A percentile compares a stretch with the other conserved stretches of the same genome.
phyloP scores from a whole-genome alignment of 2,888 invertebrate species.

The Abscondita cerata region DNA sequence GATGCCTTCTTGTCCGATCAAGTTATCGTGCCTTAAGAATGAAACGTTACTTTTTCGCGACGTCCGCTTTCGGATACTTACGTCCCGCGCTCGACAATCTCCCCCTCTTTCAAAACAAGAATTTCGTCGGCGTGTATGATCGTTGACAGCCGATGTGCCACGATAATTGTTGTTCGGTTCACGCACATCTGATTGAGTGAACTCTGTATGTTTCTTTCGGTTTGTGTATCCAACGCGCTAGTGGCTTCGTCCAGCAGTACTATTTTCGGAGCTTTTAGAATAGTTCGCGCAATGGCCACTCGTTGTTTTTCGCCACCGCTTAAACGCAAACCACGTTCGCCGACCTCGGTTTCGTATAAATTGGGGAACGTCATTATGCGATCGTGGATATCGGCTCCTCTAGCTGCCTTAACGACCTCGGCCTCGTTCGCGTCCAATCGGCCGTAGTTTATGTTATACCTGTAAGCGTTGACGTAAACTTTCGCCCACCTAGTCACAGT shows the following conservation, averaged over 20 bases:
- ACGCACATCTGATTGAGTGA: conserved; percentile 79
- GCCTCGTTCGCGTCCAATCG: conserved; percentile 76
- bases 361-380: conserved; percentile 91
- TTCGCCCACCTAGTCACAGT: background rate
- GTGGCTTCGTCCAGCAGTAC: conserved; percentile 95
- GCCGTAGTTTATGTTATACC: conserved; percentile 95
- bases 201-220: conserved; percentile 88
- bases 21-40: conserved; percentile 72
- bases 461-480: too few relatives aligned
- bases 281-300: conserved; percentile 94
- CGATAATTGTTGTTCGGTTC: conserved; percentile 90
- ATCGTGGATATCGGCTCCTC: conserved; percentile 93
- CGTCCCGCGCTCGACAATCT: conserved; percentile 86
- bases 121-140: conserved; percentile 96
- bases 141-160: conserved; percentile 94
- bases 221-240: conserved; percentile 93
- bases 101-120: conserved; percentile 89
- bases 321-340: conserved; percentile 91
- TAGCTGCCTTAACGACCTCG: conserved; percentile 88
- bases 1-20: conserved; percentile 72
- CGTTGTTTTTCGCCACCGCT: conserved; percentile 98
- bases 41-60: conserved; percentile 24
- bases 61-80: conserved; percentile 37
- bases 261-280: conserved; percentile 89
- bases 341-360: conserved; percentile 86